These are phyloP conservation scores for Rhegmatorhina hoffmannsi DNA, from an alignment of 2,113 vertebrate genomes.

Conservation along the genomic window DNA sequence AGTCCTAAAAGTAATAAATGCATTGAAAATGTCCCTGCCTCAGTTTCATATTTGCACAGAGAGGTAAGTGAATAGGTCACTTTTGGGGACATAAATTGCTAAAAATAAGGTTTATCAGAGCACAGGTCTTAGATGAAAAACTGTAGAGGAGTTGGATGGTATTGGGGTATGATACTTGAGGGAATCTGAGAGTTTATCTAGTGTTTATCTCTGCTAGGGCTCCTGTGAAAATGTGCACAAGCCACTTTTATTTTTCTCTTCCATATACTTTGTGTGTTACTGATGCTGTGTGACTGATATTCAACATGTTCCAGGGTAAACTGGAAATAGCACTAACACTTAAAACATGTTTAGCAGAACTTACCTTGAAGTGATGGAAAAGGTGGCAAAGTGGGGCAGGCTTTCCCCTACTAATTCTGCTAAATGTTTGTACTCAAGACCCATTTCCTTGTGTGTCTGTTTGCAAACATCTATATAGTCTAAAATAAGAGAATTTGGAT, in stretches of 20 bases:
- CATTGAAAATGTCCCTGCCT: not conserved
- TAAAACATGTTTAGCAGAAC: not conserved
- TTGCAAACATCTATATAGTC: not conserved
- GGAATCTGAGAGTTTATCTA: not conserved
- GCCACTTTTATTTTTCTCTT: not conserved
- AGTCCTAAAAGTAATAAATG: not conserved
- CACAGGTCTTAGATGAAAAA: not conserved
- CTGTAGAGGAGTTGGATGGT: not conserved
- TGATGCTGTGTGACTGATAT: not conserved
- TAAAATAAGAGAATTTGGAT: not conserved
- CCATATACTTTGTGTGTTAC: not conserved
- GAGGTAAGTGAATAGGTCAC: not conserved
- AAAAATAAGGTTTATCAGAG: not conserved
- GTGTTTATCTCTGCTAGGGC: not conserved
- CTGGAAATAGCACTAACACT: not conserved
- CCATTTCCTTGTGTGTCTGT: not conserved
- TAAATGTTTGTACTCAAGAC: not conserved
- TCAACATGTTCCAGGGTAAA: not conserved
- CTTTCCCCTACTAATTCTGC: rapidly evolving
- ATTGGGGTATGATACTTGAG: not conserved
- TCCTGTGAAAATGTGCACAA: not conserved
- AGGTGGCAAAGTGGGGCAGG: not conserved
- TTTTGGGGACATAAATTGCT: not conserved
- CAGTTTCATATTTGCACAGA: not conserved
- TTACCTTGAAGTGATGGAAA: not conserved